Percentiles rank a stretch among this genome's conserved stretches.
Evolutionary conservation across 2,888 invertebrate species (phyloP).

Genomic region (Brachyopa scutellaris): DNA sequence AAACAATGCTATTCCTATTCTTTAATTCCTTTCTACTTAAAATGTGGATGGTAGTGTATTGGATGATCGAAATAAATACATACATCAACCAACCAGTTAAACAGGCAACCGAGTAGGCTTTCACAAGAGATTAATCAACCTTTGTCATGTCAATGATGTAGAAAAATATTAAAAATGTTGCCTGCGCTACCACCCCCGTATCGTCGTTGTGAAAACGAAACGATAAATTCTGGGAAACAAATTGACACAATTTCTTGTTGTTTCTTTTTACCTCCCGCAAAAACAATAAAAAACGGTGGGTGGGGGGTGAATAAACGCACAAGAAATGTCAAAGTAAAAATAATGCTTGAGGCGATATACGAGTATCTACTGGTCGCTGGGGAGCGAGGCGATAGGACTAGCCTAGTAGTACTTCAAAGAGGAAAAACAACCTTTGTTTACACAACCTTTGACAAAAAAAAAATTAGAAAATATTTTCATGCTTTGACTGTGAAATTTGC

Average conservation of each 20-base stretch:
- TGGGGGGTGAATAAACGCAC: conserved; percentile 9
- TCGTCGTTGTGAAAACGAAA: conserved; percentile 38
- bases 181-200: background rate
- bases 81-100: conserved; percentile 18
- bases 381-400: background rate
- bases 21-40: conserved; percentile 7
- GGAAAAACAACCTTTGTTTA: conserved; percentile 20
- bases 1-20: conserved; percentile 3
- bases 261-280: background rate
- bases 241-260: conserved; percentile 56
- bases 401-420: background rate
- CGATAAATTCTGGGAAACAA: conserved; percentile 62
- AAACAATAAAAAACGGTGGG: background rate
- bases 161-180: conserved; percentile 35
- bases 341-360: conserved; percentile 51
- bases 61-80: conserved; percentile 33
- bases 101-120: conserved; percentile 8
- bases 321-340: conserved; percentile 61
- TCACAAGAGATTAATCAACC: conserved; percentile 53
- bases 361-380: conserved; percentile 6
- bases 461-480: conserved; percentile 24
- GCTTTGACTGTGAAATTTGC: conserved; percentile 41
- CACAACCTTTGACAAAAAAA: background rate
- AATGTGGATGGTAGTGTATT: background rate
- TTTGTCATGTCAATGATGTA: conserved; percentile 58